These are phyloP conservation scores for Anoncus sp. DNA, from an alignment of 2,888 invertebrate species.

Conservation along the genomic window DNA sequence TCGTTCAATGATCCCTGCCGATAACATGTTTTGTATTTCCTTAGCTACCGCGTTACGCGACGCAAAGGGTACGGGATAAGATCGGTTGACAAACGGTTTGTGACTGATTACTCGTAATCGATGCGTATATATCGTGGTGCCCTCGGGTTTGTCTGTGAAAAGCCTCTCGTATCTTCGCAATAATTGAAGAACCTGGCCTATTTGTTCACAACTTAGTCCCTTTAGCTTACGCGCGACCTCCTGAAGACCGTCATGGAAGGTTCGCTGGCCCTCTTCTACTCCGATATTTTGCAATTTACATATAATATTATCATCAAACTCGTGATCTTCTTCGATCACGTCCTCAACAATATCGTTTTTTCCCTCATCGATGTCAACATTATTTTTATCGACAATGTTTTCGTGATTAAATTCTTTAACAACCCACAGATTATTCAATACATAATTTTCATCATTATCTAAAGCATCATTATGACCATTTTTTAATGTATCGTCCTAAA, in stretches of 20 bases:
- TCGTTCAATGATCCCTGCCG: slow-evolving; percentile 45
- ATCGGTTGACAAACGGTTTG: slow-evolving; percentile 29
- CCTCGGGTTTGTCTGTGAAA: slow-evolving; percentile 19
- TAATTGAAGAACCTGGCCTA: neutral
- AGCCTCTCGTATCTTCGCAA: slow-evolving; percentile 26
- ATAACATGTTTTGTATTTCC: slow-evolving; percentile 69
- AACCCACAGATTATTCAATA: no score
- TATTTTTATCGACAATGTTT: no score
- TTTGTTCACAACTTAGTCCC: slow-evolving; percentile 4
- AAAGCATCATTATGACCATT: no score
- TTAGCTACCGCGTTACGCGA: slow-evolving; percentile 67
- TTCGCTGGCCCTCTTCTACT: neutral
- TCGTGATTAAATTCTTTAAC: no score
- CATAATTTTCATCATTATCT: no score
- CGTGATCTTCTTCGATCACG: no score
- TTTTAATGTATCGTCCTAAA: no score
- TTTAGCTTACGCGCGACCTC: slow-evolving; percentile 45
- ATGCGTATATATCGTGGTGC: slow-evolving; percentile 22
- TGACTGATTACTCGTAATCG: slow-evolving; percentile 3
- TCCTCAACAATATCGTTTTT: no score
- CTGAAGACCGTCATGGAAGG: slow-evolving; percentile 11
- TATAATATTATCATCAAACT: neutral
- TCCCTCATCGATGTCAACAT: no score
- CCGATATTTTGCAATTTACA: neutral
- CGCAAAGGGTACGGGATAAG: slow-evolving; percentile 73